These are phyloP conservation scores for Halcyon leucocephala DNA, from an alignment of 2,797 vertebrate species.

Conservation along the genomic window DNA sequence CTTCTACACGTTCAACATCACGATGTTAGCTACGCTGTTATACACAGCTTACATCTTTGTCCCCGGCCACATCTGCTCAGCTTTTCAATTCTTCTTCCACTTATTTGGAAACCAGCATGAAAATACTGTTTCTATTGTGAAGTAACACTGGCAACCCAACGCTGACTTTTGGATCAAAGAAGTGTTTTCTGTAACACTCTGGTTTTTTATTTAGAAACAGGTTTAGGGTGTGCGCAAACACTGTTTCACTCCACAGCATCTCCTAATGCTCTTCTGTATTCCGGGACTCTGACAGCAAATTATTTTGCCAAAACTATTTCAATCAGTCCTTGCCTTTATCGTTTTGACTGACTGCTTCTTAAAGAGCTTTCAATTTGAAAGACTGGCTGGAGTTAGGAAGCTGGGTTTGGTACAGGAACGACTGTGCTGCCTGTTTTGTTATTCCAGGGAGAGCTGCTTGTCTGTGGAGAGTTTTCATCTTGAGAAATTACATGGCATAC, in stretches of 20 bases:
- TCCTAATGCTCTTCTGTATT: background rate
- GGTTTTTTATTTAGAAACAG: background rate
- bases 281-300: background rate
- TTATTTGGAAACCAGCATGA: slow-evolving; percentile 78
- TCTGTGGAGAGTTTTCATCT: background rate
- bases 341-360: background rate
- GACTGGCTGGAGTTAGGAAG: background rate
- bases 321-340: background rate
- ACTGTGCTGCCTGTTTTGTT: background rate
- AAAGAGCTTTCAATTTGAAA: background rate
- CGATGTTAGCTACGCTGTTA: slow-evolving; percentile 79
- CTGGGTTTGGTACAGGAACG: background rate
- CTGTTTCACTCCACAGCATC: background rate
- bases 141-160: background rate
- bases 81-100: slow-evolving; percentile 83
- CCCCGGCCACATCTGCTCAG: slow-evolving; percentile 80
- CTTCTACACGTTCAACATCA: slow-evolving; percentile 84
- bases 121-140: slow-evolving; percentile 80
- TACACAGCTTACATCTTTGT: slow-evolving; percentile 88
- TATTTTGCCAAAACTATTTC: background rate
- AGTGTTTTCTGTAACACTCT: background rate
- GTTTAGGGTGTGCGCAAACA: background rate
- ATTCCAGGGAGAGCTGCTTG: background rate
- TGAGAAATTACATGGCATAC: background rate
- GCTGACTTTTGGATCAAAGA: background rate